Evolutionary conservation across 1,140 invertebrate genomes (phyloP).

Genomic region (Centruroides vittatus): DNA sequence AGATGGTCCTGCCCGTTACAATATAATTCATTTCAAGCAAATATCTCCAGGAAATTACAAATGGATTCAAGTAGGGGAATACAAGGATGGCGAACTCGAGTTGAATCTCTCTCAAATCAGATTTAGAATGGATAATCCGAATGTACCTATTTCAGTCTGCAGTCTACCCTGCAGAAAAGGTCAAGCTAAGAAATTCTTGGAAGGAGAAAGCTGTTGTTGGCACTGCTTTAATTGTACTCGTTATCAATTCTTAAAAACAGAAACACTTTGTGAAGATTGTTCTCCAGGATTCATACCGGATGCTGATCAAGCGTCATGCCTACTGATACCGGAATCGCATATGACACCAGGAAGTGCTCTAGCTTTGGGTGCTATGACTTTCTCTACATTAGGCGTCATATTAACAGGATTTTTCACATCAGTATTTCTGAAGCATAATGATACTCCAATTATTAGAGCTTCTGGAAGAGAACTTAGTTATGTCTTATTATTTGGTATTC

Average conservation of each 20-base stretch:
- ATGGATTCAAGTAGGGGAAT: conserved; percentile 46
- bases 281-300: conserved; percentile 64
- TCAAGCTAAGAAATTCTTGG: conserved; percentile 21
- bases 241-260: conserved; percentile 69
- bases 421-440: conserved; percentile 55
- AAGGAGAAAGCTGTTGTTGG: conserved; percentile 88
- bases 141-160: conserved; percentile 77
- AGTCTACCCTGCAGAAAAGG: conserved; percentile 64
- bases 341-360: conserved; percentile 50
- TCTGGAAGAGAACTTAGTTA: conserved; percentile 77
- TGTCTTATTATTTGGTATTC: conserved; percentile 66
- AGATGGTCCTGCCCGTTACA: conserved; percentile 82
- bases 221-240: conserved; percentile 85
- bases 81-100: conserved; percentile 55
- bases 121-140: conserved; percentile 37
- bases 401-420: conserved; percentile 25
- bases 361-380: conserved; percentile 67
- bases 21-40: conserved; percentile 88
- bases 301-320: conserved; percentile 49
- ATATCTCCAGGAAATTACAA: conserved; percentile 40
- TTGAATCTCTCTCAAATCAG: conserved; percentile 44
- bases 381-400: conserved; percentile 33
- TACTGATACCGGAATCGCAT: conserved; percentile 67
- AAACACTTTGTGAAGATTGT: conserved; percentile 69
- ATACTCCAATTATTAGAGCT: conserved; percentile 76